Evolutionary conservation across 1,140 invertebrate species (phyloP), one percentile per base, ranked within the genome.

Genomic region (Panagrolaimus sp.): DNA sequence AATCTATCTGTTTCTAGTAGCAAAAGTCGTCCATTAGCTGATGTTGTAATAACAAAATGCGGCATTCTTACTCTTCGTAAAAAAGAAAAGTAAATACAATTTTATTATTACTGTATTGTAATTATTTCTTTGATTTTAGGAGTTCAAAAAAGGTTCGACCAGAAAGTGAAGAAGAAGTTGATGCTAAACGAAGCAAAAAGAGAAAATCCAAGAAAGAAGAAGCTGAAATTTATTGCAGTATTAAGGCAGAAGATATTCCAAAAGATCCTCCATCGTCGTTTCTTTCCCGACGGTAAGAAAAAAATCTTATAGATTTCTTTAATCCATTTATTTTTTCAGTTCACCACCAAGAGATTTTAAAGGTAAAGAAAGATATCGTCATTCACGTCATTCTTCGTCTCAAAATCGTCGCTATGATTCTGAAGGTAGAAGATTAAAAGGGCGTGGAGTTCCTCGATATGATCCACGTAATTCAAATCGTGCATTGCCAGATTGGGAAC

Each of bases 1-100:
- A 74, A 75, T 66, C 72, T 74, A 24, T 65, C 76, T 63, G 73
- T 74, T 4, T 71, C 76, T 45, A 21, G n/a, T 4, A 28, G 55
- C 32, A 74, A 74, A 43, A 64, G 58, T 12, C 75, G 73, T n/a
- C 73, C 73, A 10, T 21, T 70, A 10, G 52, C 55, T 6, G 73
- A 74, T 66, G 73, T 75, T 12, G 52, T 76, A 24, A 75, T 75
- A n/a, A 63, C 62, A 9, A 63, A 65, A 17, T 70, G 73, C 52
- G 73, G 73, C 14, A 48, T 76, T 24, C 44, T 74, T 73, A 38
- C 32, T 44, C 52, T 21, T 1, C 1, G 21, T 10, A 58, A 58
- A 28, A 58, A 58, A 12, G 52, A 21, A 28, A 58, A 58, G 47
- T 48, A 48, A 48, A 24, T 48, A 48, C 9, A 10, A n/a, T n/a